A percentile compares a stretch with the other conserved stretches of the same genome.
Evolutionary conservation across 2,888 invertebrate genomes (phyloP).

Genomic region (Ennomos fuscantarius): DNA sequence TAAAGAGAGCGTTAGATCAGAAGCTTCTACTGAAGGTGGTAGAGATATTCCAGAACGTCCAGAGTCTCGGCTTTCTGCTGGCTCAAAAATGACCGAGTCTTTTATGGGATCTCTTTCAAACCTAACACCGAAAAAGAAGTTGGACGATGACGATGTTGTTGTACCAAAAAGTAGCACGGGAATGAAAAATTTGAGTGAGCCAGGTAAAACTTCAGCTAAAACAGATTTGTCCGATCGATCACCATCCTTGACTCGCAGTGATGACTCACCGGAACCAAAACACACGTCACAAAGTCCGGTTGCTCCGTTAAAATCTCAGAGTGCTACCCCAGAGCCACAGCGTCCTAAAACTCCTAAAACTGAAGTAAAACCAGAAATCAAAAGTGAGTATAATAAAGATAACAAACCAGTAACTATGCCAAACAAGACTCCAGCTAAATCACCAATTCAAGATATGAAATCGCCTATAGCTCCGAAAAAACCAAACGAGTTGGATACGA

Average conservation of each 20-base stretch:
- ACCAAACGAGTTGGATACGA: slow-evolving; percentile 70
- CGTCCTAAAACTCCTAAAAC: slow-evolving; percentile 73
- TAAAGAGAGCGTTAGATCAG: slow-evolving; percentile 74
- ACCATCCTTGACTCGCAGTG: slow-evolving; percentile 78
- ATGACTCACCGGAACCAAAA: slow-evolving; percentile 79
- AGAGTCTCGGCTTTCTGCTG: slow-evolving; percentile 76
- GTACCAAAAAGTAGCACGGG: slow-evolving; percentile 64
- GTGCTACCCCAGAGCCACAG: slow-evolving; percentile 62
- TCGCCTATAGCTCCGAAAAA: slow-evolving; percentile 64
- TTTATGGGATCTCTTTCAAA: slow-evolving; percentile 74
- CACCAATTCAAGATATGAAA: slow-evolving; percentile 61
- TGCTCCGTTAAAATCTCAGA: slow-evolving; percentile 59
- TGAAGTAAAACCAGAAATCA: slow-evolving; percentile 57
- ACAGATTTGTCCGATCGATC: slow-evolving; percentile 74
- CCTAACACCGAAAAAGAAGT: slow-evolving; percentile 63
- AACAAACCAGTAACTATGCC: slow-evolving; percentile 50
- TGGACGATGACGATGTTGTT: slow-evolving; percentile 78
- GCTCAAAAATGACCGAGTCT: slow-evolving; percentile 80
- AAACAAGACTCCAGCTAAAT: slow-evolving; percentile 62
- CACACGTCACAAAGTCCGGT: slow-evolving; percentile 55
- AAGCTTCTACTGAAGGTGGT: slow-evolving; percentile 61
- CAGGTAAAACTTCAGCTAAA: slow-evolving; percentile 56
- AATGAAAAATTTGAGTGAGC: slow-evolving; percentile 52
- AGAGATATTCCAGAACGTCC: slow-evolving; percentile 69
- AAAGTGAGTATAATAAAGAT: slow-evolving; percentile 45